Evolutionary conservation across 2,888 invertebrate genomes (phyloP).

Genomic region (Matsumyia berberina): DNA sequence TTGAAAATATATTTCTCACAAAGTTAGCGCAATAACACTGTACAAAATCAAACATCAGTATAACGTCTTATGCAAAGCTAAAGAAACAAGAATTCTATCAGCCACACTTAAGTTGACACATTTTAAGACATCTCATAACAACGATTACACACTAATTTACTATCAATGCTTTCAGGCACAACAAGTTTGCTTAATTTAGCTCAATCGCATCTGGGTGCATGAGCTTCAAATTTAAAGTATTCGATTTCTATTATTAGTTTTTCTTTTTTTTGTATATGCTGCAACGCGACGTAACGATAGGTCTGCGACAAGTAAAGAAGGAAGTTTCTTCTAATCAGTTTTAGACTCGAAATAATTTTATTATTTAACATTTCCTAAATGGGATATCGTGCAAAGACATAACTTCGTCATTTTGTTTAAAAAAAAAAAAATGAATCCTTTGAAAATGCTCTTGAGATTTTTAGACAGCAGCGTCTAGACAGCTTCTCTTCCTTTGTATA

Average conservation of each 20-base stretch:
- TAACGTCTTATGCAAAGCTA: constrained; percentile 34
- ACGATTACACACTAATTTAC: constrained; percentile 48
- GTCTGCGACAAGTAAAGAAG: not conserved
- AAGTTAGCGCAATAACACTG: constrained; percentile 61
- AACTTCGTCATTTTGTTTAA: too few relatives aligned
- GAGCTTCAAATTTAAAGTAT: constrained; percentile 19
- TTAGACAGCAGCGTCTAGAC: too few relatives aligned
- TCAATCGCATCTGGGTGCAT: constrained; percentile 48
- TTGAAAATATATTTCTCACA: constrained; percentile 35
- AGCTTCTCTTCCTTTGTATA: not conserved
- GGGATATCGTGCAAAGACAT: too few relatives aligned
- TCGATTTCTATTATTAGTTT: constrained; percentile 4
- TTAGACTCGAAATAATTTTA: too few relatives aligned
- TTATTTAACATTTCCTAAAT: too few relatives aligned
- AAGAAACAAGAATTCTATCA: constrained; percentile 16
- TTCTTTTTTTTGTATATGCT: not conserved
- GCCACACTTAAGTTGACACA: constrained; percentile 43
- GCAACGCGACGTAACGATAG: not conserved
- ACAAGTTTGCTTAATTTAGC: constrained; percentile 41
- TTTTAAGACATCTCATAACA: constrained; percentile 35
- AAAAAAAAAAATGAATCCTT: too few relatives aligned
- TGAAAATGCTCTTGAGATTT: too few relatives aligned
- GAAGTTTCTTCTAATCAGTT: too few relatives aligned
- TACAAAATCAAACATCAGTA: constrained; percentile 51
- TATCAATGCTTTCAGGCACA: constrained; percentile 66